Percentiles rank a stretch among this genome's conserved stretches.
Conservation (phyloP, 1,140 invertebrate species). For the Diplogasteroides magnus region DNA sequence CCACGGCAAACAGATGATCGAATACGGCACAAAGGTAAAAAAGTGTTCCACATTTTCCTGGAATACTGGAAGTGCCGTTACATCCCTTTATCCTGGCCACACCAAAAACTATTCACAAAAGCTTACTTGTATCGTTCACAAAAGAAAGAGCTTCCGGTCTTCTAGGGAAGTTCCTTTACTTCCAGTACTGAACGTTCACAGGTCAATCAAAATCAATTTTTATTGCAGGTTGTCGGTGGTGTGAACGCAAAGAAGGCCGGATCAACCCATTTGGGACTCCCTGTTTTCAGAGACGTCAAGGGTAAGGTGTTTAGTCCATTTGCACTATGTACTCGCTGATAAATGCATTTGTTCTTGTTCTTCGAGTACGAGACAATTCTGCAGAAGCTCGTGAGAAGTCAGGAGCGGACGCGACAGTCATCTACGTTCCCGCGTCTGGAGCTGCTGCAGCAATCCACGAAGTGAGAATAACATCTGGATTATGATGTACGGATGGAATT, state of each 20-base stretch:
- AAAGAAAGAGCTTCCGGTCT: too few relatives aligned
- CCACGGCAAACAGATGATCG: conserved; percentile 83
- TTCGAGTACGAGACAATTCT: too few relatives aligned
- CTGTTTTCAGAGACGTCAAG: conserved; percentile 84
- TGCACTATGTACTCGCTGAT: too few relatives aligned
- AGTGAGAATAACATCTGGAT: conserved; percentile 20
- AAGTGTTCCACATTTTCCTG: too few relatives aligned
- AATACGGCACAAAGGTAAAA: conserved; percentile 97
- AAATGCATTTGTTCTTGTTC: too few relatives aligned
- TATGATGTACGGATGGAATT: neutral
- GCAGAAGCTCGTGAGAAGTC: conserved; percentile 71
- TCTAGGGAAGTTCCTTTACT: too few relatives aligned
- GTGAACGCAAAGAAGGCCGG: conserved; percentile 92
- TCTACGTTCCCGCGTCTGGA: conserved; percentile 91
- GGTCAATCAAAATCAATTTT: too few relatives aligned
- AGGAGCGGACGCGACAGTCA: conserved; percentile 81
- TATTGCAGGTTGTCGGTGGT: conserved; percentile 94
- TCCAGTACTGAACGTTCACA: too few relatives aligned
- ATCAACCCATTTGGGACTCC: conserved; percentile 80
- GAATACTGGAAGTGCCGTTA: too few relatives aligned
- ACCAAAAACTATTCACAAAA: too few relatives aligned
- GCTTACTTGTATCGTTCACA: too few relatives aligned
- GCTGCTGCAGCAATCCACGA: conserved; percentile 89
- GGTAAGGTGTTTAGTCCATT: conserved; percentile 64
- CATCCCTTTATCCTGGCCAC: too few relatives aligned